phyloP scores from a whole-genome alignment of 2,113 vertebrate species.

The Coptodon rendalli region DNA sequence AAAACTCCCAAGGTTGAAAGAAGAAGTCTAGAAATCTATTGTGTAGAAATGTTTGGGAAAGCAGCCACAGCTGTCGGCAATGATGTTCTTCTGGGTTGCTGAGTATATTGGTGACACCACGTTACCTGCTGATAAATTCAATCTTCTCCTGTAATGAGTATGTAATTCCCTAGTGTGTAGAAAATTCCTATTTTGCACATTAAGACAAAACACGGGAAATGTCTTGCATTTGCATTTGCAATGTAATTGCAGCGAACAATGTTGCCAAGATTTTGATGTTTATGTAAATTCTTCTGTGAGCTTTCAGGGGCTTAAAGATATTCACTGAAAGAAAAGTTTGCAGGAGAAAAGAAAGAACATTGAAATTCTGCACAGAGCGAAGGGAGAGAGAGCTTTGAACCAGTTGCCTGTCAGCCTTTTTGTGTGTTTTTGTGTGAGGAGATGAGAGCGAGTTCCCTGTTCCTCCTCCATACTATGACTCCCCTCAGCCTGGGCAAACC shows the following conservation, averaged over 20 bases:
- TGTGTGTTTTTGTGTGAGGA: constrained; percentile 46
- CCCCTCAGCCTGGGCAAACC: constrained; percentile 66
- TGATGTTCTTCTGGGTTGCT: neutral
- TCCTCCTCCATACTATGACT: constrained; percentile 50
- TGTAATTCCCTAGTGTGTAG: neutral
- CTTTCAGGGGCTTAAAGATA: neutral
- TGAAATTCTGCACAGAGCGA: constrained; percentile 71
- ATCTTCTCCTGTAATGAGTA: neutral
- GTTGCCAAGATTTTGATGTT: constrained; percentile 9
- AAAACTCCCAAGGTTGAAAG: neutral
- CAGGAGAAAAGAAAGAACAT: constrained; percentile 39
- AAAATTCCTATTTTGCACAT: constrained; percentile 8
- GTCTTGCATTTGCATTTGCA: neutral
- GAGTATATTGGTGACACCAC: fast-evolving
- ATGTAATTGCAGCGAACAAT: neutral
- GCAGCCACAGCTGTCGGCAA: neutral
- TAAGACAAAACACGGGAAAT: constrained; percentile 13
- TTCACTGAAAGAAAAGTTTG: neutral
- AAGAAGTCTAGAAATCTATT: neutral
- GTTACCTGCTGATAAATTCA: neutral
- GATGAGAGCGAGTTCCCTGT: constrained; percentile 43
- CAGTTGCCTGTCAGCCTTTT: constrained; percentile 64
- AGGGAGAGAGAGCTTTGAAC: constrained; percentile 67
- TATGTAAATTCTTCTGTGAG: constrained; percentile 51
- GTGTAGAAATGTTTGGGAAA: neutral